Evolutionary conservation across 2,113 vertebrate species (phyloP).

Genomic region (Oncorhynchus keta): DNA sequence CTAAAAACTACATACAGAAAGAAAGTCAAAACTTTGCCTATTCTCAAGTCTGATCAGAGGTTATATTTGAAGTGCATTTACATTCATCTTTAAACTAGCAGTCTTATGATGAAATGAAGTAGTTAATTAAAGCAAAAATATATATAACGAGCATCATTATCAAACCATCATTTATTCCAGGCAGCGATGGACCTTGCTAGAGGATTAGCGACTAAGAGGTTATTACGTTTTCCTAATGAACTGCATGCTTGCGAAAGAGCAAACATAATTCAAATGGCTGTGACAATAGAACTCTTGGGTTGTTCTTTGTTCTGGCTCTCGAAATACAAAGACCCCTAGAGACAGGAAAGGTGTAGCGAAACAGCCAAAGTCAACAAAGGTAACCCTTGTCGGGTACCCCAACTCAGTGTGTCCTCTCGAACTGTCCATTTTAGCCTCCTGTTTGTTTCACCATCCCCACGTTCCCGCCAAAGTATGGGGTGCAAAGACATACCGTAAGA

Average conservation of each 20-base stretch:
- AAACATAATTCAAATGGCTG: not conserved
- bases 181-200: not conserved
- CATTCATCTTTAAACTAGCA: too few species aligned
- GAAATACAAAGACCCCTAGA: conserved; percentile 6
- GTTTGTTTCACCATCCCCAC: not conserved
- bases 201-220: not conserved
- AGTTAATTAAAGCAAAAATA: too few species aligned
- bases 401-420: not conserved
- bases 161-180: not conserved
- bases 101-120: too few species aligned
- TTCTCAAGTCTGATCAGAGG: too few species aligned
- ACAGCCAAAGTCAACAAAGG: not conserved
- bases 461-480: not conserved
- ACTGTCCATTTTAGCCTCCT: not conserved
- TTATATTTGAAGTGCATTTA: too few species aligned
- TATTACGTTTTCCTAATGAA: not conserved
- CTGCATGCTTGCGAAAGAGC: not conserved
- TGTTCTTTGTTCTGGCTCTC: conserved; percentile 19
- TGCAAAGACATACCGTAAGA: conserved; percentile 48
- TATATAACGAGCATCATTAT: not conserved
- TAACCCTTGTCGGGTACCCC: not conserved
- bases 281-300: not conserved
- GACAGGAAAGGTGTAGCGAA: conserved; percentile 18
- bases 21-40: too few species aligned
- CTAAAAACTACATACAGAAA: too few species aligned